Base-by-base conservation (phyloP, 2,888 invertebrate species). In the Brenthis ino region DNA sequence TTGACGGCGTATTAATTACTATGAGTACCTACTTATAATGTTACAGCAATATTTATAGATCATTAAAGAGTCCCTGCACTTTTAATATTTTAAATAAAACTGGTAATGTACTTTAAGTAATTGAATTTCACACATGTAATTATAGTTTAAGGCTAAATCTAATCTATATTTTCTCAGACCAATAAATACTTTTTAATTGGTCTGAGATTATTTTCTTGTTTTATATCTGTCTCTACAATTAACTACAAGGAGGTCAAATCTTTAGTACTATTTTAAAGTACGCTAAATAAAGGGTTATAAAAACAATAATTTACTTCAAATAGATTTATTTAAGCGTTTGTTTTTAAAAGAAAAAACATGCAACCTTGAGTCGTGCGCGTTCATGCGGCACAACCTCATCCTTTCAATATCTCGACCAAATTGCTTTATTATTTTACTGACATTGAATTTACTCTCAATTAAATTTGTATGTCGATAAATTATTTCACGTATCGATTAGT, bases 381-480 rank as follows among this genome's bases (percentile, higher is more conserved):
- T 73, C 70, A 64, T 61, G 68, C 73, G 72, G 67, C 65, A 68
- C 74, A 76, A 74, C 75, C 74, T 75, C 73, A 72, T 74, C 71
- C 73, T 77, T 77, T 77, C 79, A 79, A 79, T 79, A 79, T 77
- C 77, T 77, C 70, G 77, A 65, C 33, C 53, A 64, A 66, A 37
- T 67, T 71, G 67, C 72, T 67, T 74, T 70, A 65, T 72, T 74
- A 65, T 67, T 63, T 65, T 70, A 67, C 72, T 74, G 70, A 73
- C 75, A 75, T 75, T 75, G 73, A 74, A 72, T 58, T 68, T 63
- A 58, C 47, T 68, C 68, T 54, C 28, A 71, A 50, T 68, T 37
- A 12, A 20, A 58, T 58, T 58, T 14, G 11, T 43, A 57, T 61
- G 55, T 51, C 5, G 6, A 37, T 54, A 20, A 65, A 76, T 75